phyloP scores from a whole-genome alignment of 1,140 invertebrate species.

The Macrobrachium rosenbergii region DNA sequence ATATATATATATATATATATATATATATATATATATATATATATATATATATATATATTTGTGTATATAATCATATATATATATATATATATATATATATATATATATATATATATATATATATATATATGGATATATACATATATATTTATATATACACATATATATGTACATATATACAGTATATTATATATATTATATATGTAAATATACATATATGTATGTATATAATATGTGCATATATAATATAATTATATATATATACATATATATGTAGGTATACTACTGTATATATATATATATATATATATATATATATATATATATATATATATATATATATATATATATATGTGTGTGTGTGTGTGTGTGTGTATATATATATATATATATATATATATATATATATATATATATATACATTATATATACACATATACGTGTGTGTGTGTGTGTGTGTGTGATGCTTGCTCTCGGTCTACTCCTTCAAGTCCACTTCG shows the following conservation, averaged over 20 bases:
- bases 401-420: slow-evolving; percentile 3
- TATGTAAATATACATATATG: too few relatives aligned
- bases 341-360: neutral
- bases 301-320: slow-evolving; percentile 15
- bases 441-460: too few relatives aligned
- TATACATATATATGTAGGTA: too few relatives aligned
- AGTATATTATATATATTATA: neutral
- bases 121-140: neutral
- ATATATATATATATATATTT: neutral
- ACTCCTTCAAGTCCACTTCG: too few relatives aligned
- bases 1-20: neutral
- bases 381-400: slow-evolving; percentile 15
- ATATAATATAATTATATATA: too few relatives aligned
- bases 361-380: slow-evolving; percentile 17
- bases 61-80: neutral
- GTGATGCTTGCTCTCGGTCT: too few relatives aligned
- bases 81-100: neutral
- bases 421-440: too few relatives aligned
- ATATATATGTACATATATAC: neutral
- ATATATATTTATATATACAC: neutral
- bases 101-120: neutral
- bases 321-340: slow-evolving; percentile 9
- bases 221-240: neutral
- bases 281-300: too few relatives aligned
- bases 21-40: slow-evolving; percentile 3